These are phyloP conservation scores for Bombus haemorrhoidalis DNA, from an alignment of 1,140 invertebrate species.

Conservation along the genomic window DNA sequence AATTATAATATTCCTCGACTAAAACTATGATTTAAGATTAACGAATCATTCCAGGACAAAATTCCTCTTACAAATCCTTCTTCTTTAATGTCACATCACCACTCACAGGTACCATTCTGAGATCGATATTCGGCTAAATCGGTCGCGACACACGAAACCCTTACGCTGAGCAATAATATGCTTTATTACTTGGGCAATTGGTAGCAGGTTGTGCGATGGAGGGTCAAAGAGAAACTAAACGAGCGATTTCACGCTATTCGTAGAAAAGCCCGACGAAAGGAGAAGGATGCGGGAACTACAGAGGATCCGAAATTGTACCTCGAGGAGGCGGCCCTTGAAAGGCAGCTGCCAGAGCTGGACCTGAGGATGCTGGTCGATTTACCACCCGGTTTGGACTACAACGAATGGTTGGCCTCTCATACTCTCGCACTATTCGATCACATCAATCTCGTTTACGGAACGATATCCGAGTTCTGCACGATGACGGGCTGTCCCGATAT, in stretches of 20 bases:
- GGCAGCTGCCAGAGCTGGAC: conserved; percentile 96
- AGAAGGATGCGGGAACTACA: conserved; percentile 91
- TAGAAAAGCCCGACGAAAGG: conserved; percentile 98
- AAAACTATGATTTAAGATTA: neutral
- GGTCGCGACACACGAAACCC: neutral
- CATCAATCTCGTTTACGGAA: conserved; percentile 98
- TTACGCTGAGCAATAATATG: conserved; percentile 10
- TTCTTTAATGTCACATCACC: neutral
- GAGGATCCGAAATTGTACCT: conserved; percentile 97
- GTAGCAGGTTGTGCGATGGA: neutral
- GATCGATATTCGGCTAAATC: neutral
- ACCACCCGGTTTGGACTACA: conserved; percentile 96
- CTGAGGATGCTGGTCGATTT: conserved; percentile 95
- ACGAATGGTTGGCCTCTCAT: conserved; percentile 99
- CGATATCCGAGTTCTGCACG: conserved; percentile 98
- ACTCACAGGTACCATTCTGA: neutral
- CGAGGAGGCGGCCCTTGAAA: conserved; percentile 95
- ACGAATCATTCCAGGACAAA: neutral
- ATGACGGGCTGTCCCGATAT: conserved; percentile 96
- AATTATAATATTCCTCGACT: neutral
- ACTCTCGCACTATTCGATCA: conserved; percentile 99
- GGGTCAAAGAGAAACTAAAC: neutral
- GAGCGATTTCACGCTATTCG: conserved; percentile 45
- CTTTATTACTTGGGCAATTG: conserved; percentile 33
- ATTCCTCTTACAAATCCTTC: neutral